Evolutionary conservation across 53 echinoderm and acorn worm genomes (phyloP).

Genomic region (Temnopleurus reevesii): DNA sequence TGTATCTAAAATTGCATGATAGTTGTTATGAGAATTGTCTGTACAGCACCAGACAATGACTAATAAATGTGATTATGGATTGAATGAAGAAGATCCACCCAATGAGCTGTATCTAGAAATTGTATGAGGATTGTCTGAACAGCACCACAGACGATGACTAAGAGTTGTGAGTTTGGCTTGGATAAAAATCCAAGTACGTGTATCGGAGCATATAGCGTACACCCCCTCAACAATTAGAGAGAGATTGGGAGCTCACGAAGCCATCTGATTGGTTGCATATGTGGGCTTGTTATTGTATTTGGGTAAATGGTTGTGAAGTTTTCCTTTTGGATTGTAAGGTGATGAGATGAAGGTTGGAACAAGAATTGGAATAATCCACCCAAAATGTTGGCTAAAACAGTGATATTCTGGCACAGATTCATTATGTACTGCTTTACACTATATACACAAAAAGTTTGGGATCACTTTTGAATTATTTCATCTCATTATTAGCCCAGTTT

Average conservation of each 20-base stretch:
- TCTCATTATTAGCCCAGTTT: too few species aligned
- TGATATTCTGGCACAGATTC: neutral
- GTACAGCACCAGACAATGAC: too few species aligned
- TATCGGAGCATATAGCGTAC: neutral
- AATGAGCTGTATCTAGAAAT: too few species aligned
- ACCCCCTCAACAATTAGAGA: conserved; percentile 1
- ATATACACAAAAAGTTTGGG: neutral
- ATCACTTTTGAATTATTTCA: neutral
- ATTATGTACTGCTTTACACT: neutral
- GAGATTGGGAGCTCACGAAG: neutral
- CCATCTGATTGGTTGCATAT: conserved; percentile 10
- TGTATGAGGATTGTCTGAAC: too few species aligned
- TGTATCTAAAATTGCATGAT: too few species aligned
- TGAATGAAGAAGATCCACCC: too few species aligned
- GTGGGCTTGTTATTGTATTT: conserved; percentile 35
- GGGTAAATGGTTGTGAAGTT: conserved; percentile 36
- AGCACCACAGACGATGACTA: conserved; percentile 3
- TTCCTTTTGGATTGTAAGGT: conserved; percentile 31
- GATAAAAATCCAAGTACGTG: neutral
- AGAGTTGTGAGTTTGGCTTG: conserved; percentile 6
- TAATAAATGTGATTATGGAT: too few species aligned
- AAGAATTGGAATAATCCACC: neutral
- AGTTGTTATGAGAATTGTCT: too few species aligned
- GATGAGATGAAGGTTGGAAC: neutral
- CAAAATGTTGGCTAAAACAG: neutral